Evolutionary conservation across 2,797 vertebrate genomes (phyloP).

Genomic region (Manis crassicaudata): DNA sequence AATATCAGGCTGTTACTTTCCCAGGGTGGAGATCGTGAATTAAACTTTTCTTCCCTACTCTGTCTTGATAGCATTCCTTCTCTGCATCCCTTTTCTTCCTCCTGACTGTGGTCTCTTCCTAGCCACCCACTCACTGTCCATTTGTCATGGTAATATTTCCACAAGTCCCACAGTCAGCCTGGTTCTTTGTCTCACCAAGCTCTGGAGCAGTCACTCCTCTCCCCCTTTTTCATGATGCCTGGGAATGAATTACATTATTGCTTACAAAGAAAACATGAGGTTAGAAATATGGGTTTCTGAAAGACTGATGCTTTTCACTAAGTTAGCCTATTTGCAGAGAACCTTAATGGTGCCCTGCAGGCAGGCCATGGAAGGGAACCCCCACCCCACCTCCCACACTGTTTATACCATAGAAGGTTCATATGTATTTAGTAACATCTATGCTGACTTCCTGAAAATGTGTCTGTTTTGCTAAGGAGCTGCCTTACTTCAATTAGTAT

Average conservation of each 20-base stretch:
- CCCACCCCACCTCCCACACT: not conserved
- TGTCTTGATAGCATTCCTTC: not conserved
- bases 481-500: not conserved
- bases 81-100: not conserved
- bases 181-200: not conserved
- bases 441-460: not conserved
- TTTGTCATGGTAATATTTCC: not conserved
- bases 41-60: not conserved
- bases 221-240: not conserved
- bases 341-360: not conserved
- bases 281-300: constrained; percentile 33
- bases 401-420: not conserved
- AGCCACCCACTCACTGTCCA: not conserved
- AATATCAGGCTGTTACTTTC: not conserved
- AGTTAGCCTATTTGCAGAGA: not conserved
- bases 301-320: constrained; percentile 9
- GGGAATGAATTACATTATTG: not conserved
- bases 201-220: not conserved
- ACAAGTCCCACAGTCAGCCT: not conserved
- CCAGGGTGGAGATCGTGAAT: not conserved
- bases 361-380: not conserved
- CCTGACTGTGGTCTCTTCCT: not conserved
- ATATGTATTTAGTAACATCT: not conserved
- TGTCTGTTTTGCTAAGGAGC: not conserved
- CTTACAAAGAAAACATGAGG: constrained; percentile 7